phyloP scores from a whole-genome alignment of 1,140 invertebrate species.

The Eueides isabella region DNA sequence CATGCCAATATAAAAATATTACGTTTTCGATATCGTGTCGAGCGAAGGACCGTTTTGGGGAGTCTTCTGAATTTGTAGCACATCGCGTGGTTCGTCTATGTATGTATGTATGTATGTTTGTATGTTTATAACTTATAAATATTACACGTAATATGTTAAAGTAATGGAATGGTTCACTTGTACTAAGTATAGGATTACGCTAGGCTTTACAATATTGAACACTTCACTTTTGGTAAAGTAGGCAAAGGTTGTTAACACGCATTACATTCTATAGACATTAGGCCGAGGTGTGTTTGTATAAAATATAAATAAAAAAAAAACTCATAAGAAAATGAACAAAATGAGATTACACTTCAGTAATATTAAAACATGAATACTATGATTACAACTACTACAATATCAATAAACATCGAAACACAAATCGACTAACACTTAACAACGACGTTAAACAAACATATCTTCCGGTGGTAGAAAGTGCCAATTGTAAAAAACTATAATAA shows the following conservation, averaged over 20 bases:
- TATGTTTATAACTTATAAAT: conserved; percentile 31
- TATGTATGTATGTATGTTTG: conserved; percentile 1
- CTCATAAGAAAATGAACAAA: conserved; percentile 49
- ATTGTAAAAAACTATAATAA: conserved; percentile 28
- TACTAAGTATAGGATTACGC: conserved; percentile 58
- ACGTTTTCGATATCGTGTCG: conserved; percentile 29
- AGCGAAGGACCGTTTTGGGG: not conserved
- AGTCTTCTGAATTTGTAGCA: conserved; percentile 3
- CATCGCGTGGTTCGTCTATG: not conserved
- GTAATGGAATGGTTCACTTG: conserved; percentile 72
- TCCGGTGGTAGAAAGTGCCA: conserved; percentile 57
- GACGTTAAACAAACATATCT: conserved; percentile 39
- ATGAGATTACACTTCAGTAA: conserved; percentile 74
- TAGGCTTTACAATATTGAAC: conserved; percentile 55
- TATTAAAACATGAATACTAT: conserved; percentile 42
- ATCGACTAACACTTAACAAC: conserved; percentile 42
- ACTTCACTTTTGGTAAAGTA: conserved; percentile 62
- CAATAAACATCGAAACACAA: conserved; percentile 48
- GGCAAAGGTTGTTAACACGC: conserved; percentile 30
- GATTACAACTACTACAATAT: conserved; percentile 8
- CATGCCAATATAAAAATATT: conserved; percentile 78
- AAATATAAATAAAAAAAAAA: conserved; percentile 39
- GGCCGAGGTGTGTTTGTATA: conserved; percentile 38
- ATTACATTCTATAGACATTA: conserved; percentile 35
- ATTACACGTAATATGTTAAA: conserved; percentile 32